Evolutionary conservation across 2,113 vertebrate genomes (phyloP), one percentile per base, ranked within the genome.

Genomic region (Accipiter virgatus): DNA sequence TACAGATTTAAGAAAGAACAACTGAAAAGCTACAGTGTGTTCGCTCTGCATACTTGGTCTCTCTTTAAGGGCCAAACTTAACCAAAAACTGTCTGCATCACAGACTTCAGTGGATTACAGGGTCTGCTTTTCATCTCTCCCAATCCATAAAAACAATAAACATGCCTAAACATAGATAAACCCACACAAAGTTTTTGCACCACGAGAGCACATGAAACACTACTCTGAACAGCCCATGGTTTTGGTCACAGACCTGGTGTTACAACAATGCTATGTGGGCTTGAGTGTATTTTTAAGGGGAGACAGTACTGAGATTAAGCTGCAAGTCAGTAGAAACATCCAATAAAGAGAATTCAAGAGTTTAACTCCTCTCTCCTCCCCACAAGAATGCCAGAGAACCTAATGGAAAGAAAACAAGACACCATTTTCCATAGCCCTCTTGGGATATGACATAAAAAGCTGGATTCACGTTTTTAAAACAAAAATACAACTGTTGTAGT

Each of bases 241-340:
- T 94, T 19, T 52, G 45, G 58, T 47, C 34, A 17, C 27, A 42
- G 36, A 50, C 42, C 32, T 34, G 19, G 9, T 2, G 36, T 18
- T 15, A 7, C n/a, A 43, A 5, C 48, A 58, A 0, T 15, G 4
- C 26, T 31, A 2, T 0, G 40, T 40, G 65, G 79, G 9, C 3
- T 17, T 13, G 8, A 17, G 31, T 8, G 29, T 3, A 1, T 75
- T 78, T 93, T 72, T 22, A 45, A 73, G 70, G 40, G 65, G 59
- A 70, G 40, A 53, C 23, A 31, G 20, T 4, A 31, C 42, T 70
- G 50, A 56, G 18, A 77, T 11, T 2, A 34, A 82, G 34, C 34
- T 38, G 50, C 36, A 47, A 91, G 8, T 17, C 59, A 74, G 36
- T 14, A 47, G 29, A 82, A 96, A 91, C 26, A 71, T 38, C 31